Evolutionary conservation across 2,113 vertebrate genomes (phyloP), one percentile per base, ranked within the genome.

Genomic region (Pseudorhombus dupliciocellatus): DNA sequence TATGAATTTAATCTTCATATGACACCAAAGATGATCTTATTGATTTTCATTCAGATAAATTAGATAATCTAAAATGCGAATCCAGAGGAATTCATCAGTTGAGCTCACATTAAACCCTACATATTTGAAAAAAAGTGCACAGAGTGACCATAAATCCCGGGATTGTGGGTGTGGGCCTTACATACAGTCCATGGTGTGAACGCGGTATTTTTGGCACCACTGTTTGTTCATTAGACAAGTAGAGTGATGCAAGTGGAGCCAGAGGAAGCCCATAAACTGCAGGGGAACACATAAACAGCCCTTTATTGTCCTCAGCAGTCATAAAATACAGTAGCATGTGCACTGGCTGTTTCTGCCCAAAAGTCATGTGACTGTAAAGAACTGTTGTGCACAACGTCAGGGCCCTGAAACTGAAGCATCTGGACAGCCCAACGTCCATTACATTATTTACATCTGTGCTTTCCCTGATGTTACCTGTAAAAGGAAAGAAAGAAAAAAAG

Each of bases 191-290:
- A 37, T 34, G 31, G 34, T 37, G 34, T 37, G 34, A 11, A 14
- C 1, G 1, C 66, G 66, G 48, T 63, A 63, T 55, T 77, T 42
- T 57, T 62, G 28, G 16, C 40, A 48, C 20, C 21, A 44, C 22
- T 16, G n/a, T 57, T 73, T 57, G 31, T 25, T 14, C 25, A 57
- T 52, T 8, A 44, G 31, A 53, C 58, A 72, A 50, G 54, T 30
- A 37, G 50, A 7, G 1, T 53, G 26, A 28, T 42, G 64, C 54
- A 59, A 59, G 34, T 31, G 14, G 11, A 53, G 56, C 20, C 18
- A 48, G 15, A 28, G 20, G 55, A 63, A 28, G 7, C 40, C 51
- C 10, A 46, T 66, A 31, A 73, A 69, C 3, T 31, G 18, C 48
- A 72, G 44, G 21, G 75, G 57, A 73, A 58, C 16, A n/a, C 1